phyloP scores from a whole-genome alignment of 2,888 invertebrate species.

The Patella depressa region DNA sequence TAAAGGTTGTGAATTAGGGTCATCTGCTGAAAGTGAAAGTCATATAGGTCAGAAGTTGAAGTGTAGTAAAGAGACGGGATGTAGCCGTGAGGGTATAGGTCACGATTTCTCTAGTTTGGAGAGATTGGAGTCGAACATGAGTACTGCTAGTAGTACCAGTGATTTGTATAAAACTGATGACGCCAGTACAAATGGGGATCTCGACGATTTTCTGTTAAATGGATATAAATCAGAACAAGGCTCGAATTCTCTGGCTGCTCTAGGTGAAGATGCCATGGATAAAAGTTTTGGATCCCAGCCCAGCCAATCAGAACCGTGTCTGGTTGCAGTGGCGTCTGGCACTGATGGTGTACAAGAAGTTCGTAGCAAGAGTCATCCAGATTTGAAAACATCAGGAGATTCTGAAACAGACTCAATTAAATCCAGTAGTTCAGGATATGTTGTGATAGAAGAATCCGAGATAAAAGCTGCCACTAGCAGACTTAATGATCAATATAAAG shows the following conservation, averaged over 20 bases:
- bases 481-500: slow-evolving; percentile 45
- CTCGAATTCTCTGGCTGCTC: slow-evolving; percentile 45
- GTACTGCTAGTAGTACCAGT: slow-evolving; percentile 59
- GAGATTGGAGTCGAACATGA: slow-evolving; percentile 44
- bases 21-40: slow-evolving; percentile 66
- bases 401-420: slow-evolving; percentile 31
- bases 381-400: slow-evolving; percentile 34
- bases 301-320: slow-evolving; percentile 32
- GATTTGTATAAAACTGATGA: slow-evolving; percentile 52
- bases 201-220: slow-evolving; percentile 45
- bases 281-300: slow-evolving; percentile 21
- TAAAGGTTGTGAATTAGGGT: slow-evolving; percentile 61
- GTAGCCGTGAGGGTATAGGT: slow-evolving; percentile 21
- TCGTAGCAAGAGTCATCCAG: slow-evolving; percentile 41
- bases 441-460: slow-evolving; percentile 77
- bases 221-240: slow-evolving; percentile 45
- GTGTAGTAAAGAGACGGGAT: slow-evolving; percentile 34
- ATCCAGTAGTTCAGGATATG: slow-evolving; percentile 87
- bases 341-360: slow-evolving; percentile 20
- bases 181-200: slow-evolving; percentile 29
- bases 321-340: slow-evolving; percentile 19
- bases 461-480: slow-evolving; percentile 61
- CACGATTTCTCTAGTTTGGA: slow-evolving; percentile 40
- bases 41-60: slow-evolving; percentile 48
- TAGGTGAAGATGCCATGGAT: slow-evolving; percentile 29